These are phyloP conservation scores for Phthorimaea operculella DNA, from an alignment of 1,140 invertebrate genomes.

Conservation along the genomic window DNA sequence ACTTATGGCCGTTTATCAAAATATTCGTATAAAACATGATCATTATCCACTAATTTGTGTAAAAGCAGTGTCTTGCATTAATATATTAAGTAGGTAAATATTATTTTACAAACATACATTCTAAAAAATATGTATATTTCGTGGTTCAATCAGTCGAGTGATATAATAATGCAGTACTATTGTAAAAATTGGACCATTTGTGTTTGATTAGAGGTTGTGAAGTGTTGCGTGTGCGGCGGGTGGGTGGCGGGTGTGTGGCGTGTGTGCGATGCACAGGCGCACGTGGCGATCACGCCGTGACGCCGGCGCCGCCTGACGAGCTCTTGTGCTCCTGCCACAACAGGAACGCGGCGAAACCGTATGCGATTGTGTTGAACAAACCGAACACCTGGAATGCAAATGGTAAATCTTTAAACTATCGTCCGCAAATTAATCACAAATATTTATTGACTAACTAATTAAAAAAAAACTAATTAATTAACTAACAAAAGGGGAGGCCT, in stretches of 20 bases:
- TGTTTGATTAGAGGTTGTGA: no score
- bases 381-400: conserved; percentile 83
- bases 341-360: conserved; percentile 79
- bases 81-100: not conserved
- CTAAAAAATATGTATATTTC: no score
- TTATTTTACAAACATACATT: not conserved
- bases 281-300: conserved; percentile 40
- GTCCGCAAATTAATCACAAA: no score
- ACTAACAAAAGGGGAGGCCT: conserved; percentile 8
- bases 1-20: not conserved
- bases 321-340: conserved; percentile 80
- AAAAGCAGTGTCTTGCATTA: not conserved
- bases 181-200: no score
- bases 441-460: no score
- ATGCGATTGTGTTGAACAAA: conserved; percentile 83
- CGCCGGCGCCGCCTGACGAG: conserved; percentile 29
- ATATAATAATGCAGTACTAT: no score
- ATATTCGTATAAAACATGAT: not conserved
- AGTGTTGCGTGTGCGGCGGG: no score
- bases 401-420: no score
- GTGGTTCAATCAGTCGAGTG: no score
- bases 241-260: not conserved
- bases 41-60: not conserved
- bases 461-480: no score
- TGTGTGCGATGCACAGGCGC: not conserved